phyloP scores from a whole-genome alignment of 2,888 invertebrate genomes.

The Acrobasis suavella region DNA sequence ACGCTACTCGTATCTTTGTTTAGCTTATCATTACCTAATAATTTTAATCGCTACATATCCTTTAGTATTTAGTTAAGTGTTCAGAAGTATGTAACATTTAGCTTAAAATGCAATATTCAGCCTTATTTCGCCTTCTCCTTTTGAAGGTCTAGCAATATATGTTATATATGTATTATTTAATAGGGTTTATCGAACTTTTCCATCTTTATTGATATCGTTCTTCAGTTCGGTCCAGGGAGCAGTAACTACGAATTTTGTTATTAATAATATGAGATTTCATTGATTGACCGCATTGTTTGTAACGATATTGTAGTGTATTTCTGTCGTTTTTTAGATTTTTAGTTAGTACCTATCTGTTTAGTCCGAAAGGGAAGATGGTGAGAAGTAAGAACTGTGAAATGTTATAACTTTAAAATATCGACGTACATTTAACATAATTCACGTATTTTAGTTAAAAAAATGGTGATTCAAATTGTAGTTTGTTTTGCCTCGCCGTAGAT shows the following conservation, averaged over 20 bases:
- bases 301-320: slow-evolving; percentile 10
- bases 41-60: too few relatives aligned
- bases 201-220: background rate
- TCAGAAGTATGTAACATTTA: too few relatives aligned
- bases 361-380: slow-evolving; percentile 20
- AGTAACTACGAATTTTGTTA: slow-evolving; percentile 16
- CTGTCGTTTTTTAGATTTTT: slow-evolving; percentile 11
- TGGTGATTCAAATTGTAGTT: slow-evolving; percentile 22
- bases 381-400: slow-evolving; percentile 20
- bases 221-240: background rate
- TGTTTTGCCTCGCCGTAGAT: slow-evolving; percentile 4
- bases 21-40: too few relatives aligned
- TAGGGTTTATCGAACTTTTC: background rate
- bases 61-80: too few relatives aligned
- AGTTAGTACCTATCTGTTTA: slow-evolving; percentile 3
- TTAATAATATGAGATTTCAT: slow-evolving; percentile 9
- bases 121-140: too few relatives aligned
- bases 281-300: slow-evolving; percentile 8
- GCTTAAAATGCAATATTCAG: too few relatives aligned
- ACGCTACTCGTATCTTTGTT: too few relatives aligned
- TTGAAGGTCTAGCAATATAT: too few relatives aligned
- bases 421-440: slow-evolving; percentile 24
- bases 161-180: too few relatives aligned
- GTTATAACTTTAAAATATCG: slow-evolving; percentile 25
- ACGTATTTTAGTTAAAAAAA: slow-evolving; percentile 16